These are phyloP conservation scores for Nasonia giraulti DNA, from an alignment of 1,140 invertebrate genomes.

Conservation along the genomic window DNA sequence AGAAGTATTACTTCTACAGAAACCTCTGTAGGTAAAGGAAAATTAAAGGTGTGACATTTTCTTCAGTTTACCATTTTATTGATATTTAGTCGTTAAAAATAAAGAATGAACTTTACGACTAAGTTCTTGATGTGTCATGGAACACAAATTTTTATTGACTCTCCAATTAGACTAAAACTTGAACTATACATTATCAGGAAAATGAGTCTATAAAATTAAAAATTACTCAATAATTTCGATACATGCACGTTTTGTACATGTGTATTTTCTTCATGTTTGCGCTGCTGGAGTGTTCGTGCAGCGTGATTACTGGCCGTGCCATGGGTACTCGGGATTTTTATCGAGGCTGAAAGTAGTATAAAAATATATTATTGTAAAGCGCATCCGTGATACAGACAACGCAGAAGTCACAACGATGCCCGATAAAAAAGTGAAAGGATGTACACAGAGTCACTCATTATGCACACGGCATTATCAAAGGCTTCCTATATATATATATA, in stretches of 20 bases:
- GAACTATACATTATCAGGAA: not conserved
- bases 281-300: not conserved
- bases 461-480: no score
- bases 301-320: not conserved
- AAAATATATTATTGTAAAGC: not conserved
- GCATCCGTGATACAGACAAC: no score
- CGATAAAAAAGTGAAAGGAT: not conserved
- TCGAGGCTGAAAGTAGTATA: conserved; percentile 34
- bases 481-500: no score
- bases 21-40: no score
- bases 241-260: not conserved
- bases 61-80: no score
- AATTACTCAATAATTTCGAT: not conserved
- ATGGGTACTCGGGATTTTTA: conserved; percentile 39
- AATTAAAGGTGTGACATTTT: no score
- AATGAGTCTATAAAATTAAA: not conserved
- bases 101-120: not conserved
- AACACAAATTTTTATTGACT: no score
- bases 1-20: no score
- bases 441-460: not conserved
- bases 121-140: not conserved
- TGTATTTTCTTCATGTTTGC: not conserved
- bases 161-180: not conserved
- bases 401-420: not conserved
- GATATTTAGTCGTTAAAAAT: not conserved